Percentiles rank a stretch among this genome's conserved stretches.
Conservation (phyloP, 1,140 invertebrate species). For the Sarcophaga bullata region DNA sequence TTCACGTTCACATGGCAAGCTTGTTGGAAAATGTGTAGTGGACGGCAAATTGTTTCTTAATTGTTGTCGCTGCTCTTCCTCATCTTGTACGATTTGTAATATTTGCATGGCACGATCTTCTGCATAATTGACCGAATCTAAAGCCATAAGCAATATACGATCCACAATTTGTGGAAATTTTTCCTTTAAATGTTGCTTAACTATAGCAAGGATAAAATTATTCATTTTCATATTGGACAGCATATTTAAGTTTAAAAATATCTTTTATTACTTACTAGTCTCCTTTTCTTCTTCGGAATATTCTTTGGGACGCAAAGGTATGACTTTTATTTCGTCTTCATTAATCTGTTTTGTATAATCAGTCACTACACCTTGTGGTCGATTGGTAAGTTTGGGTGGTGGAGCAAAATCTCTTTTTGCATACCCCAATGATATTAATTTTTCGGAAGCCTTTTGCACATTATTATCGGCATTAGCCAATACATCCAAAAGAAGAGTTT, state of each 20-base stretch:
- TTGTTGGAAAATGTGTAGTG: not conserved
- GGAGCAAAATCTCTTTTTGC: constrained; percentile 76
- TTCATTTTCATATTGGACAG: not conserved
- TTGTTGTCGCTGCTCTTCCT: constrained; percentile 62
- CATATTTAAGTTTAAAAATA: not conserved
- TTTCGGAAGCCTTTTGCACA: constrained; percentile 85
- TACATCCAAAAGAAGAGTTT: constrained; percentile 86
- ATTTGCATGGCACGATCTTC: constrained; percentile 82
- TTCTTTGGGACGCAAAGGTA: constrained; percentile 71
- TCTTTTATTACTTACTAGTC: constrained; percentile 69
- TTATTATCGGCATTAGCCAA: constrained; percentile 87
- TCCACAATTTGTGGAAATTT: constrained; percentile 81
- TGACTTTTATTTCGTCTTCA: constrained; percentile 65
- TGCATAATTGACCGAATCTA: constrained; percentile 87
- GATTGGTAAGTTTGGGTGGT: constrained; percentile 57
- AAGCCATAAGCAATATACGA: constrained; percentile 82
- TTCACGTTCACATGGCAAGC: not conserved
- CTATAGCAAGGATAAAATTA: constrained; percentile 66
- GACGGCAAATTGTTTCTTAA: not conserved
- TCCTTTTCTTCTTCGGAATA: constrained; percentile 80
- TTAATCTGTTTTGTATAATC: constrained; percentile 69
- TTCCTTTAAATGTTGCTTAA: constrained; percentile 77
- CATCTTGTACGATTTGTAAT: constrained; percentile 75
- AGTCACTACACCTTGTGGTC: constrained; percentile 56
- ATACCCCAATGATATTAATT: constrained; percentile 81